phyloP scores from a whole-genome alignment of 2,797 vertebrate genomes.

The Eulemur rubriventer region DNA sequence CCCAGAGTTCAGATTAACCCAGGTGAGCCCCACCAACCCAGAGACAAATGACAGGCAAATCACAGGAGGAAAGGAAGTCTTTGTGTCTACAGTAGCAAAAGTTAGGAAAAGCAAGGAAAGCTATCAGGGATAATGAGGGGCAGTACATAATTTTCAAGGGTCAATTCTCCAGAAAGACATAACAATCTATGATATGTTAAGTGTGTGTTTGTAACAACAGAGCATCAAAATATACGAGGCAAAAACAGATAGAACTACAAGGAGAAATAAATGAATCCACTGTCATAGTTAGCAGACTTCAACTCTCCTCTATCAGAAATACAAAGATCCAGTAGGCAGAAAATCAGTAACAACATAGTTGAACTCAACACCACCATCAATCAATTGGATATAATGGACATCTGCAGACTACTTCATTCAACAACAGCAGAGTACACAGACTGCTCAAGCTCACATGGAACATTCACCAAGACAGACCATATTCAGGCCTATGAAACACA shows the following conservation, averaged over 20 bases:
- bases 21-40: background rate
- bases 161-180: background rate
- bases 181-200: background rate
- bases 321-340: background rate
- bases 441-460: background rate
- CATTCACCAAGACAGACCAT: background rate
- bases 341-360: background rate
- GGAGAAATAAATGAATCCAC: background rate
- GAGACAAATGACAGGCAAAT: background rate
- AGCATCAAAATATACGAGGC: background rate
- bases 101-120: background rate
- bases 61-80: background rate
- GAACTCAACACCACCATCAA: background rate
- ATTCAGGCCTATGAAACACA: background rate
- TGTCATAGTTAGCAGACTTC: background rate
- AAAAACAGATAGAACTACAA: background rate
- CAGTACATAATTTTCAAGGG: background rate
- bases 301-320: background rate
- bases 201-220: background rate
- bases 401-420: background rate
- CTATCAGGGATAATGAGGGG: background rate
- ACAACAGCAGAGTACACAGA: background rate
- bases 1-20: background rate
- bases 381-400: background rate
- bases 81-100: background rate